phyloP scores from a whole-genome alignment of 2,888 invertebrate species.

The Tetheella fluctuosa region DNA sequence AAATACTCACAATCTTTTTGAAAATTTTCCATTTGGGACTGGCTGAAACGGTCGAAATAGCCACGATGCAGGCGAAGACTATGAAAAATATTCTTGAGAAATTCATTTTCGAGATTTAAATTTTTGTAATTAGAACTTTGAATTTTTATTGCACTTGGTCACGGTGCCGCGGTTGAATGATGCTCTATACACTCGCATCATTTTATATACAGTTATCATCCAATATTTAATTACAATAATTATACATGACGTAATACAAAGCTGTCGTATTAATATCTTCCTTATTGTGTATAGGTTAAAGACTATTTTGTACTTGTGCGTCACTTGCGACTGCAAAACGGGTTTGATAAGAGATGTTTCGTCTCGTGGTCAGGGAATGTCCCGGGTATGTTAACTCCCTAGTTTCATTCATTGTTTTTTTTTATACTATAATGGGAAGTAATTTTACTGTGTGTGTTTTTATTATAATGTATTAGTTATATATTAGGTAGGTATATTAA shows the following conservation, averaged over 20 bases:
- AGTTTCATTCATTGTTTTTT: background rate
- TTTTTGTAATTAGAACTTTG: background rate
- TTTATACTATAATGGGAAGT: background rate
- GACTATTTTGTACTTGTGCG: background rate
- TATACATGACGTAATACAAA: background rate
- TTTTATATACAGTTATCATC: background rate
- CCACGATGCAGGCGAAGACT: constrained; percentile 25
- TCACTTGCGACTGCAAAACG: background rate
- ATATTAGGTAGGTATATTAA: no score
- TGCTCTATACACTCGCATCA: background rate
- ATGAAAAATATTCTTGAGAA: constrained; percentile 27
- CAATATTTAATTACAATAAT: background rate
- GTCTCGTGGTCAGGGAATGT: background rate
- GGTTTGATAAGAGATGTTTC: background rate
- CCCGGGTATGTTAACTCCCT: background rate
- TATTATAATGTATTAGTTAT: background rate
- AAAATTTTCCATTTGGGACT: constrained; percentile 57
- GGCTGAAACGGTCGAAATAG: constrained; percentile 28
- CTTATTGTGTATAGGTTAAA: background rate
- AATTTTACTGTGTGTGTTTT: background rate
- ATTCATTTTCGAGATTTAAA: constrained; percentile 24
- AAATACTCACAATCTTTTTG: constrained; percentile 61
- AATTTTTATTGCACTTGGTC: background rate
- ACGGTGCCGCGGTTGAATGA: constrained; percentile 1
- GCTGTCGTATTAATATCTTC: background rate